phyloP scores from a whole-genome alignment of 2,113 vertebrate species.

The Spermophilus dauricus region DNA sequence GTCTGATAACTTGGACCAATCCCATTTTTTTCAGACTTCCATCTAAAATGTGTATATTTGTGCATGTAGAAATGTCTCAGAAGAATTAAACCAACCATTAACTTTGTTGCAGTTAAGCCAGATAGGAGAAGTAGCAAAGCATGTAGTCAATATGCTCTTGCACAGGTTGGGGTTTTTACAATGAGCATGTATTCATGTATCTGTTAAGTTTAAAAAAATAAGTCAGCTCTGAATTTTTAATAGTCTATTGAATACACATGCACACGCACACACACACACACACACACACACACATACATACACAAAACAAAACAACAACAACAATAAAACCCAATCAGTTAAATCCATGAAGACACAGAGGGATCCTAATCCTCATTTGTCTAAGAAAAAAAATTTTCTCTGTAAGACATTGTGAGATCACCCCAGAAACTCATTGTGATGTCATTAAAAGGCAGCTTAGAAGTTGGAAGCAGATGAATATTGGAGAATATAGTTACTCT shows the following conservation, averaged over 20 bases:
- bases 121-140: not conserved
- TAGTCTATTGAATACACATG: not conserved
- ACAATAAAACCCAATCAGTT: not conserved
- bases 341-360: conserved; percentile 11
- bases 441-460: not conserved
- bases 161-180: not conserved
- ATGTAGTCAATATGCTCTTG: not conserved
- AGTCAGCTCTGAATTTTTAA: not conserved
- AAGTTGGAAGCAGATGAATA: not conserved
- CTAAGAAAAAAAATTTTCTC: too few relatives aligned
- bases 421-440: not conserved
- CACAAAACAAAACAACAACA: not conserved
- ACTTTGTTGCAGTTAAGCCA: not conserved
- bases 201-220: not conserved
- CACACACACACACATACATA: too few relatives aligned
- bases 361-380: not conserved
- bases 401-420: not conserved
- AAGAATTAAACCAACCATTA: not conserved
- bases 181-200: not conserved
- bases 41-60: not conserved
- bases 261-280: too few relatives aligned
- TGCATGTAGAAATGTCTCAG: not conserved
- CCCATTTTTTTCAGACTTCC: not conserved
- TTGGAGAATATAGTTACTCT: conserved; percentile 18
- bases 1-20: not conserved